Percentiles rank a stretch among this genome's conserved stretches.
These are phyloP conservation scores for Agrochola litura DNA, from an alignment of 2,888 invertebrate genomes.

Conservation along the genomic window DNA sequence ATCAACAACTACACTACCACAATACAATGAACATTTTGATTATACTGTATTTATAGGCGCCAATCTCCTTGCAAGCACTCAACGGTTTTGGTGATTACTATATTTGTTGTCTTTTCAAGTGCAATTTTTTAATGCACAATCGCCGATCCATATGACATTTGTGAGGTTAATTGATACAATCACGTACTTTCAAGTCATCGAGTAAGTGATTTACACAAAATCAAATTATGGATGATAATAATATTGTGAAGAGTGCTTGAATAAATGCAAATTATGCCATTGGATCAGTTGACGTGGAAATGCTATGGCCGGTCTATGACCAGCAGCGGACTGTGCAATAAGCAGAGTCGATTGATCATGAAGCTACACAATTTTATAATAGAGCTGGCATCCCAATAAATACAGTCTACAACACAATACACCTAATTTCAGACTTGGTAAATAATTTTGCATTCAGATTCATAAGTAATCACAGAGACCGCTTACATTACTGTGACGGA, in stretches of 20 bases:
- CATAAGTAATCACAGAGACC: slow-evolving; percentile 62
- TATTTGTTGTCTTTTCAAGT: not conserved
- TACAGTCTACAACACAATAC: slow-evolving; percentile 55
- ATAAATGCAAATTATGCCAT: slow-evolving; percentile 18
- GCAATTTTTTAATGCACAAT: not conserved
- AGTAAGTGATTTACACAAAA: slow-evolving; percentile 12
- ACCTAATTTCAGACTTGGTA: slow-evolving; percentile 58
- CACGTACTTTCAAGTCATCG: not conserved
- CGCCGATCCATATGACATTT: not conserved
- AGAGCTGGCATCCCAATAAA: slow-evolving; percentile 40
- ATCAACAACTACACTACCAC: slow-evolving; percentile 85
- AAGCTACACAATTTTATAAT: not conserved
- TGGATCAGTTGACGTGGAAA: not conserved
- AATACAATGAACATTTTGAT: slow-evolving; percentile 70
- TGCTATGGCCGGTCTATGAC: not conserved
- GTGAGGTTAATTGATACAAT: not conserved
- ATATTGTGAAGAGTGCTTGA: not conserved
- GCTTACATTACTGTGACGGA: slow-evolving; percentile 67
- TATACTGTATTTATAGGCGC: slow-evolving; percentile 54
- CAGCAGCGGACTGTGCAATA: not conserved
- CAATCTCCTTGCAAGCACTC: not conserved
- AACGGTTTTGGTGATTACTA: not conserved
- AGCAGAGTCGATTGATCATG: not conserved
- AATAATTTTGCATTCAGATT: slow-evolving; percentile 66
- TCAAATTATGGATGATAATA: slow-evolving; percentile 7